Base-by-base conservation (phyloP, 2,797 vertebrate genomes). In the Sorex maritimensis region DNA sequence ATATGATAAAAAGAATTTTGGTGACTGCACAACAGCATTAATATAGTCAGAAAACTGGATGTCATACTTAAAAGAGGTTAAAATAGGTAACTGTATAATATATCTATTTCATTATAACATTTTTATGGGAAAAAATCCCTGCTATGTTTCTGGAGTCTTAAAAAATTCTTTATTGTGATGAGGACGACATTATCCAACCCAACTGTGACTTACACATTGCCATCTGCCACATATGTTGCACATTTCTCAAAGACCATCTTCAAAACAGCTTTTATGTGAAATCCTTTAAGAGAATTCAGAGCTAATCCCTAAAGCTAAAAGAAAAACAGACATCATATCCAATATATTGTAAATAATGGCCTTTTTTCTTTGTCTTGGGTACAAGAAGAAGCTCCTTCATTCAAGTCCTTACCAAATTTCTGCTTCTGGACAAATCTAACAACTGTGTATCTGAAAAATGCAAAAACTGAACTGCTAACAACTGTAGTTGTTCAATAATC, bases 221-320 rank as follows among this genome's bases (percentile, higher is more conserved):
- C 38, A 69, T 28, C 28, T 81, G 65, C 4, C 41, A 77, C 28
- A 13, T 15, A 11, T 5, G 5, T 2, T 5, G 6, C 30, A 30
- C 24, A 78, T 82, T 61, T 68, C 68, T 63, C 24, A 81, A 80
- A 83, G 6, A 52, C 10, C 5, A 1, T 88, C 23, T 91, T 83
- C 61, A 52, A 81, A 93, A 41, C 1, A 78, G 41, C 24, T 28
- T 86, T 83, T 74, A 65, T 69, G 7, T 83, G 12, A 91, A 81
- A 52, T 8, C 26, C 15, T 82, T 90, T 85, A 34, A 83, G 24
- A 23, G 4, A 81, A 83, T 58, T 94, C 12, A 83, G 12, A 86
- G 26, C 13, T 67, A 84, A 78, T 81, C 15, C 4, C n/a, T 63
- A 41, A 89, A 78, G 2, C 28, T 58, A 13, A 91, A 21, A 61